phyloP scores from a whole-genome alignment of 2,888 invertebrate species.

The Drosophila aldrichi region DNA sequence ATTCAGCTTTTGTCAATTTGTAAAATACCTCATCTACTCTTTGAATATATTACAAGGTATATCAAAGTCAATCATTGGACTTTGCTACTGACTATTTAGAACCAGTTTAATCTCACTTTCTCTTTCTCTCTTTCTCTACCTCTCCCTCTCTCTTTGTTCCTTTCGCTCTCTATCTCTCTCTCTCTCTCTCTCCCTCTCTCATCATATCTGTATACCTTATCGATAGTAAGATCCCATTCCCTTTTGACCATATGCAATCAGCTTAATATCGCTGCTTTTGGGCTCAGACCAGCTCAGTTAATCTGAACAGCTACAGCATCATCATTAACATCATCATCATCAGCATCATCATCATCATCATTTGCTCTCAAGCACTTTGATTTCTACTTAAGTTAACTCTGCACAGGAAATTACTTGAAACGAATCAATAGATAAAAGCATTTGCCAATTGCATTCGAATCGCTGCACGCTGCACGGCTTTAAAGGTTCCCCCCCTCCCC shows the following conservation, averaged over 20 bases:
- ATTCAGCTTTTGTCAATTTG: too few species aligned
- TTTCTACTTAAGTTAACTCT: conserved; percentile 16
- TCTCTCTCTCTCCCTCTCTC: not conserved
- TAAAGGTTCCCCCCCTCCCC: conserved; percentile 27
- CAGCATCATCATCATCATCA: conserved; percentile 4
- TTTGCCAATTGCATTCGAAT: conserved; percentile 70
- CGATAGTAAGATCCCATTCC: not conserved
- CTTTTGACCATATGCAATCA: conserved; percentile 16
- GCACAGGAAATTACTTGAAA: conserved; percentile 70
- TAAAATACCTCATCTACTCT: not conserved
- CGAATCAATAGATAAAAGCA: conserved; percentile 71
- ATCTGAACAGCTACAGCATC: conserved; percentile 4
- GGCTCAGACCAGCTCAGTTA: conserved; percentile 4
- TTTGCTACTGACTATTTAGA: not conserved
- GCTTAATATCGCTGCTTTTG: conserved; percentile 14
- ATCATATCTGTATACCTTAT: too few species aligned
- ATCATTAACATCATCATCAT: too few species aligned
- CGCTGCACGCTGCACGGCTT: conserved; percentile 16
- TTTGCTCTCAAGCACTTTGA: conserved; percentile 14
- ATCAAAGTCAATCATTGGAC: not conserved
- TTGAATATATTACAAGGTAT: not conserved
- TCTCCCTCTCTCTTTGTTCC: too few species aligned
- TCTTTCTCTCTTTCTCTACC: too few species aligned
- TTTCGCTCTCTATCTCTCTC: too few species aligned
- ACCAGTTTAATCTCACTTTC: too few species aligned